Evolutionary conservation across 64 coral and sea anemone species (phyloP).

Genomic region (Montipora sp.): DNA sequence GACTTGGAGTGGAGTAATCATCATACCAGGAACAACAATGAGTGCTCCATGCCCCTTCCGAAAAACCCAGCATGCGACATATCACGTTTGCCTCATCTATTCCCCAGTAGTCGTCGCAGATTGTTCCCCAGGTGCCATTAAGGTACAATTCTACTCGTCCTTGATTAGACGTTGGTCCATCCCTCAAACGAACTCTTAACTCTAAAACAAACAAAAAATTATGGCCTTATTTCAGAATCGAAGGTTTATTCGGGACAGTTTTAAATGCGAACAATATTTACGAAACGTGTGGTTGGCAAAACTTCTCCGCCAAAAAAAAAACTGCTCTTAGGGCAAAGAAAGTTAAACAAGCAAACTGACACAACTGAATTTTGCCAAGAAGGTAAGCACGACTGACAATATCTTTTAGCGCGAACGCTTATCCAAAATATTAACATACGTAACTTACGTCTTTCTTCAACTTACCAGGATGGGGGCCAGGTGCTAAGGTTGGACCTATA

Average conservation of each 20-base stretch:
- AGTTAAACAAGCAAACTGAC: too few relatives aligned
- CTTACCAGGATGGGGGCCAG: conserved; percentile 39
- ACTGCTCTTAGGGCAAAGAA: too few relatives aligned
- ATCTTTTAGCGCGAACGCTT: too few relatives aligned
- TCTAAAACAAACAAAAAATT: neutral
- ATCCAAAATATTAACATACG: neutral
- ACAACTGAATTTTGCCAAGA: too few relatives aligned
- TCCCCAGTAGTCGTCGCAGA: conserved; percentile 49
- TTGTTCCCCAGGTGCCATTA: conserved; percentile 23
- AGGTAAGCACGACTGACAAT: too few relatives aligned
- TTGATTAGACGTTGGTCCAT: conserved; percentile 21
- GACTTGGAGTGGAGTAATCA: neutral
- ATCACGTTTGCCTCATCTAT: conserved; percentile 44
- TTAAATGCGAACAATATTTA: too few relatives aligned
- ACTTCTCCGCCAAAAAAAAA: too few relatives aligned
- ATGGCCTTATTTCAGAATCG: neutral
- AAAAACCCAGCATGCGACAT: conserved; percentile 24
- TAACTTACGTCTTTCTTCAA: neutral
- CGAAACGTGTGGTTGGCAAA: too few relatives aligned
- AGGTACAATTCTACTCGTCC: conserved; percentile 25
- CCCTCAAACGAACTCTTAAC: conserved; percentile 1
- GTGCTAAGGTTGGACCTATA: conserved; percentile 23
- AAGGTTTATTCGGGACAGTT: neutral
- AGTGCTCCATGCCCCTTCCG: conserved; percentile 39
- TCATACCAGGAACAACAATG: conserved; percentile 40